Conservation (phyloP, 1,140 invertebrate genomes). For the Aleiodes sp. region DNA sequence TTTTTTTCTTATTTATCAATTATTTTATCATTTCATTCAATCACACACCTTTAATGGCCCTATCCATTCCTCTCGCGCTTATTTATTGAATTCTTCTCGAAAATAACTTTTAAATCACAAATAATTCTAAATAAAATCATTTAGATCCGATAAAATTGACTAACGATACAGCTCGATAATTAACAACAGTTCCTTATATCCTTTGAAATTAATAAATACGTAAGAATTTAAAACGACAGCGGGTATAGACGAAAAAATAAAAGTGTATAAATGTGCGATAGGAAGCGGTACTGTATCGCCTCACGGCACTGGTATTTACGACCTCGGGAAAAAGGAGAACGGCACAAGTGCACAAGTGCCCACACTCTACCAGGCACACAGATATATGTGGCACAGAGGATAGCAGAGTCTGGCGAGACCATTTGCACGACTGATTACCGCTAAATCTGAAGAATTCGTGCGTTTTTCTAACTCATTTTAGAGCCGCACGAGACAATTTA, state of each 20-base stretch:
- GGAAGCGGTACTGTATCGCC: background rate
- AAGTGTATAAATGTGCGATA: constrained; percentile 1
- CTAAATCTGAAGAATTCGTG: too few species aligned
- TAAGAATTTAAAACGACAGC: background rate
- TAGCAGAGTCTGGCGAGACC: background rate
- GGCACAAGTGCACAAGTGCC: background rate
- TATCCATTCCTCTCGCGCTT: too few species aligned
- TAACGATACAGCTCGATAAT: background rate
- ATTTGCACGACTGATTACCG: background rate
- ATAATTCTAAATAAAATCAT: background rate
- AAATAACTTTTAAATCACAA: background rate
- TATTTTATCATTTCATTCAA: background rate
- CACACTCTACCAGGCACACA: too few species aligned
- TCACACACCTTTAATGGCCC: background rate
- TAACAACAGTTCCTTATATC: background rate
- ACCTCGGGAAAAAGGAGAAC: background rate
- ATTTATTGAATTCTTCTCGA: too few species aligned
- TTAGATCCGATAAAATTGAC: background rate
- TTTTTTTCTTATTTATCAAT: constrained; percentile 5
- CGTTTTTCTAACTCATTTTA: too few species aligned
- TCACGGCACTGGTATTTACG: constrained; percentile 1
- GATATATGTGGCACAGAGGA: background rate
- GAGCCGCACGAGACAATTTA: too few species aligned
- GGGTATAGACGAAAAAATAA: too few species aligned
- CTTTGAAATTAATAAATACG: background rate